Conservation (phyloP, 2,888 invertebrate genomes). For the Steinernema scapterisci region DNA sequence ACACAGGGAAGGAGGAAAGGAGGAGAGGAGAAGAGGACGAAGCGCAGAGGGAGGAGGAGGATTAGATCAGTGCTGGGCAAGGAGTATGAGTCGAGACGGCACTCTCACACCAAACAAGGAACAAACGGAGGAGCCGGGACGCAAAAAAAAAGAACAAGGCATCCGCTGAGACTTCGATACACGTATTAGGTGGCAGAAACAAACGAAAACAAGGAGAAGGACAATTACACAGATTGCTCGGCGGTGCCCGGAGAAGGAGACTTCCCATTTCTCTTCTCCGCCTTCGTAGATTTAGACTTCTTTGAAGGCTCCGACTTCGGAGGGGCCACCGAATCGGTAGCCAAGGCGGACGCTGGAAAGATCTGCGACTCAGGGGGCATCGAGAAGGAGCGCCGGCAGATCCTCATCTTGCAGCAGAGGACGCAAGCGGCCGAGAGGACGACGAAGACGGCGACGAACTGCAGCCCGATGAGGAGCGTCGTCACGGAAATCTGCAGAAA, state of each 20-base stretch:
- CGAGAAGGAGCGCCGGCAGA: background rate
- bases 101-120: constrained; percentile 29
- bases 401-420: background rate
- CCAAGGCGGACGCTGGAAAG: background rate
- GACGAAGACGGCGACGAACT: constrained; percentile 28
- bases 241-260: background rate
- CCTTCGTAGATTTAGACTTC: background rate
- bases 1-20: background rate
- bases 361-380: constrained; percentile 19
- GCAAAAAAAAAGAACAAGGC: constrained; percentile 25
- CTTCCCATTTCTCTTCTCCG: background rate
- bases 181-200: constrained; percentile 28
- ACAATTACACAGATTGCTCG: background rate
- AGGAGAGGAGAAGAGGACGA: constrained; percentile 4
- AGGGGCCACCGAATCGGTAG: background rate
- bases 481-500: constrained; percentile 30
- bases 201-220: background rate
- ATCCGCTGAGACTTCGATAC: constrained; percentile 3
- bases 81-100: constrained; percentile 1
- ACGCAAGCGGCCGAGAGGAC: constrained; percentile 10
- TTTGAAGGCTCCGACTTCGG: background rate
- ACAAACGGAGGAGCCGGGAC: constrained; percentile 33
- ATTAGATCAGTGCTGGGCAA: constrained; percentile 10
- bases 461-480: constrained; percentile 21
- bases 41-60: constrained; percentile 1